phyloP scores from a whole-genome alignment of 2,113 vertebrate species.

The Setophaga coronata region DNA sequence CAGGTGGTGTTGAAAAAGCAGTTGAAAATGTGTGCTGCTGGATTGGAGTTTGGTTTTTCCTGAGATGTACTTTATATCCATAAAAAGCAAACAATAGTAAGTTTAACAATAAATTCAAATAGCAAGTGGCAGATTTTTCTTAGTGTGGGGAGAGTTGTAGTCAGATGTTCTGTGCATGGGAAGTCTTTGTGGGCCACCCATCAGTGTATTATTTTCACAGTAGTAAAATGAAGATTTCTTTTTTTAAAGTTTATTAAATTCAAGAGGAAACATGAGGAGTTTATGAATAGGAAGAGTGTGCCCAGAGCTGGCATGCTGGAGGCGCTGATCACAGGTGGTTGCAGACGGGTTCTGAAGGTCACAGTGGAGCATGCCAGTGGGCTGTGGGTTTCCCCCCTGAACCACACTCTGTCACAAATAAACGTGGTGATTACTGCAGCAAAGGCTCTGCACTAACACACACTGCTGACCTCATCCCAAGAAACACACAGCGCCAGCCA shows the following conservation, averaged over 20 bases:
- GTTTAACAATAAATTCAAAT: neutral
- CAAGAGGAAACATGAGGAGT: neutral
- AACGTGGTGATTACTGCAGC: neutral
- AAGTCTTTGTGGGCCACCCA: neutral
- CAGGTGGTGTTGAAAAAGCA: neutral
- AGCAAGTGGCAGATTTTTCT: neutral
- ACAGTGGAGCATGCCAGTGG: neutral
- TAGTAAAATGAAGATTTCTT: neutral
- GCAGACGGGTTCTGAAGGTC: neutral
- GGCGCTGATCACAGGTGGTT: neutral
- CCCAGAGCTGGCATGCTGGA: neutral
- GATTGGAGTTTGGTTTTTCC: neutral
- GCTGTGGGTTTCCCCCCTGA: neutral
- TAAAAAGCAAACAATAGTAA: fast-evolving
- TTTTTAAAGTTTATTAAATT: neutral
- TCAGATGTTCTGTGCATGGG: neutral
- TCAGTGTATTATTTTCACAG: neutral
- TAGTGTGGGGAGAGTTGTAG: neutral
- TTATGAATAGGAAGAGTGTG: neutral
- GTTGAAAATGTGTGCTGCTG: neutral
- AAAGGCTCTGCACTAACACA: neutral
- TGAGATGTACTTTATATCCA: neutral
- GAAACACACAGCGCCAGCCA: neutral
- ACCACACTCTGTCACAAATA: neutral
- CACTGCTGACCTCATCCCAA: neutral